A percentile compares a stretch with the other conserved stretches of the same genome.
phyloP scores from a whole-genome alignment of 2,113 vertebrate species.

The Vireo altiloquus region DNA sequence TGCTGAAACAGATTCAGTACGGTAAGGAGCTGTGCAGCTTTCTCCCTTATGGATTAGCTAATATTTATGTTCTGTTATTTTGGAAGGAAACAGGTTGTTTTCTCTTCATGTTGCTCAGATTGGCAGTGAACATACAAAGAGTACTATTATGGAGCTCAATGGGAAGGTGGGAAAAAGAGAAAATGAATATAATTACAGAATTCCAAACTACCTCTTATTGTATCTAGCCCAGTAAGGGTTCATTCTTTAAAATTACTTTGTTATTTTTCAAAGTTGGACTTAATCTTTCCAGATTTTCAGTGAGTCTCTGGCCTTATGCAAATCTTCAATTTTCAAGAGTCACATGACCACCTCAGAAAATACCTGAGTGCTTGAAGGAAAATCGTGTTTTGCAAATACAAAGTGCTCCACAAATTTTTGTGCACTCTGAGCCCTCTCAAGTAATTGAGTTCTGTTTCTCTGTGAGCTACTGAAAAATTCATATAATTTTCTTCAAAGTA shows the following conservation, averaged over 20 bases:
- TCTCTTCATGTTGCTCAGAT: not conserved
- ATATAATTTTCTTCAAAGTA: not conserved
- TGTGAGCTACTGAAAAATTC: not conserved
- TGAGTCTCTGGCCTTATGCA: not conserved
- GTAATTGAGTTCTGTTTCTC: not conserved
- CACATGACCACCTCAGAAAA: not conserved
- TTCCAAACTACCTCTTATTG: not conserved
- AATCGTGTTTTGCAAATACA: not conserved
- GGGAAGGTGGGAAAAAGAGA: not conserved
- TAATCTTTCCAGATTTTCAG: not conserved
- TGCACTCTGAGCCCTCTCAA: not conserved
- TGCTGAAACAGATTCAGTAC: not conserved
- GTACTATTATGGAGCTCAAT: not conserved
- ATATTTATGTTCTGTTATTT: not conserved
- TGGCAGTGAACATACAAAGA: not conserved
- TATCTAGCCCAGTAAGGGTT: not conserved
- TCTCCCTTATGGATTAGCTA: not conserved
- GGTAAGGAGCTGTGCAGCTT: not conserved
- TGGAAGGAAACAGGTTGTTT: not conserved
- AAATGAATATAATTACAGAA: not conserved
- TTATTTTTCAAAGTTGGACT: not conserved
- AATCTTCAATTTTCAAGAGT: not conserved
- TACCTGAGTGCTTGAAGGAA: not conserved
- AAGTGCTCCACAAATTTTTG: not conserved
- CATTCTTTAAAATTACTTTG: not conserved